These are phyloP conservation scores for Clamator glandarius DNA, from an alignment of 2,797 vertebrate genomes.

Conservation along the genomic window DNA sequence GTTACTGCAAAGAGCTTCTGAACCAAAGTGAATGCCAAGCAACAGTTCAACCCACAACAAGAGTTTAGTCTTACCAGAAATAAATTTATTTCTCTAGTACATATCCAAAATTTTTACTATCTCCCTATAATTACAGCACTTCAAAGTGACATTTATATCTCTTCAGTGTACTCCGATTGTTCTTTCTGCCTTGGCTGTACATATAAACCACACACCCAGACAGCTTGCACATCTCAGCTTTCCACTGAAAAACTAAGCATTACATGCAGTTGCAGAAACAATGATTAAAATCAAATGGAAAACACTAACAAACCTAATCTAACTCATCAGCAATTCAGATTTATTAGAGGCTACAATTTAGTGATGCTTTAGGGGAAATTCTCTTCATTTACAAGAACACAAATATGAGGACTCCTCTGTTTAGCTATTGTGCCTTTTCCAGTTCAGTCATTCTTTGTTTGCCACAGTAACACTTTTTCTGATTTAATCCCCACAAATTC, in stretches of 20 bases:
- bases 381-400: conserved; percentile 23
- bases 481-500: neutral
- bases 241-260: neutral
- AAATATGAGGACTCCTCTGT: neutral
- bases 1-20: neutral
- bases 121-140: neutral
- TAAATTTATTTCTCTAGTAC: neutral
- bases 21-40: neutral
- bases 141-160: neutral
- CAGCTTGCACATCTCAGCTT: neutral
- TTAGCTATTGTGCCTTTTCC: neutral
- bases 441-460: neutral
- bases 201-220: neutral
- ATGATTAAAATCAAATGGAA: conserved; percentile 65
- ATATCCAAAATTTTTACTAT: neutral
- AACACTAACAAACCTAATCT: conserved; percentile 42
- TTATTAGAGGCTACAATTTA: conserved; percentile 65
- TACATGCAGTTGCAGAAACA: neutral
- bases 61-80: neutral
- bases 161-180: neutral
- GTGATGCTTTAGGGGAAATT: conserved; percentile 28
- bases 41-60: neutral
- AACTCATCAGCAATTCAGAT: conserved; percentile 55
- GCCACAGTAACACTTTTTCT: neutral
- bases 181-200: neutral